phyloP scores from a whole-genome alignment of 2,888 invertebrate genomes.

The Oligia fasciuncula region DNA sequence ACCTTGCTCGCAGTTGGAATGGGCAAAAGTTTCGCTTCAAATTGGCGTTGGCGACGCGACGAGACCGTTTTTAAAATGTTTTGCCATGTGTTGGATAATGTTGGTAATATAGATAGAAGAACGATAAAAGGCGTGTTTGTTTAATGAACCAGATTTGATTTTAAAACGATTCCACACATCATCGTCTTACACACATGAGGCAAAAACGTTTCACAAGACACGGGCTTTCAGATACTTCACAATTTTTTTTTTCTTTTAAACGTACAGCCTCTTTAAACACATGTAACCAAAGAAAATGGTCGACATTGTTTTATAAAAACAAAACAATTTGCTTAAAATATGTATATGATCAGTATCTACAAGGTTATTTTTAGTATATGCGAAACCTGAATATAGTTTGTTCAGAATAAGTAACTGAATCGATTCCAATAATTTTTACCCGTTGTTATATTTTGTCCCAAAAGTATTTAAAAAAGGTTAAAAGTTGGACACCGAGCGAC shows the following conservation, averaged over 20 bases:
- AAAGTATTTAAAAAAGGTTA: too few species aligned
- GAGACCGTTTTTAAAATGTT: background rate
- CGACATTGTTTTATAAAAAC: background rate
- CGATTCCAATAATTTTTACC: too few species aligned
- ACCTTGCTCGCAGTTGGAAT: background rate
- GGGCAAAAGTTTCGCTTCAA: conserved; percentile 10
- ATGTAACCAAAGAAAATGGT: background rate
- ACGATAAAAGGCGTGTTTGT: background rate
- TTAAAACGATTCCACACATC: background rate
- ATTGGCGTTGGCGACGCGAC: background rate
- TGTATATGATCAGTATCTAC: too few species aligned
- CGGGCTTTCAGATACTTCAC: background rate
- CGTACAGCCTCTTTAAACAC: background rate
- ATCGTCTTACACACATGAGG: background rate
- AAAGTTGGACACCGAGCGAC: too few species aligned
- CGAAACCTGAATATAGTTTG: too few species aligned
- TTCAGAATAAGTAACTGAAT: too few species aligned
- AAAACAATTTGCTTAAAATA: background rate
- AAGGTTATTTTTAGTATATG: too few species aligned
- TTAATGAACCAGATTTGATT: background rate
- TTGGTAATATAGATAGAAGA: background rate
- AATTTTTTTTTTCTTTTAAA: background rate
- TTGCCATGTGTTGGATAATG: conserved; percentile 8
- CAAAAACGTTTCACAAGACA: background rate
- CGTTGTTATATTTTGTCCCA: too few species aligned